Conservation (phyloP, 1,140 invertebrate genomes). For the Heliconius hewitsoni region DNA sequence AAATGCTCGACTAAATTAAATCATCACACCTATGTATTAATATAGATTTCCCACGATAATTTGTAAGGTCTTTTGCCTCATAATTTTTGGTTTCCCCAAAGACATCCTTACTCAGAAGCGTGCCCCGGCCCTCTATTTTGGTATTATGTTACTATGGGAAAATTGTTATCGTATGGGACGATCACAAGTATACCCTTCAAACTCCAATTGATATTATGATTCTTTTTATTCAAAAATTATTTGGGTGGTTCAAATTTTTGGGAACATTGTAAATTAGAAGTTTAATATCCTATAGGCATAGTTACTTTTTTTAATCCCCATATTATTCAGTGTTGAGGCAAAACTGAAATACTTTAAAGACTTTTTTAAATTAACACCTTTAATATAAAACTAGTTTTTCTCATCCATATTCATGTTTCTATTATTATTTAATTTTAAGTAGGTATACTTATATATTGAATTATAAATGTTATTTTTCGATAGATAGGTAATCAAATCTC, state of each 20-base stretch:
- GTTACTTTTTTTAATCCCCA: no score
- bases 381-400: no score
- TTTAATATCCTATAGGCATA: no score
- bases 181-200: conserved; percentile 38
- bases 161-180: conserved; percentile 53
- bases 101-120: conserved; percentile 43
- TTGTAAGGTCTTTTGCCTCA: conserved; percentile 46
- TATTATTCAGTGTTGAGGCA: no score
- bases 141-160: conserved; percentile 69
- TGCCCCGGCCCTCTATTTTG: conserved; percentile 44
- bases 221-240: conserved; percentile 18
- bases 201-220: conserved; percentile 21
- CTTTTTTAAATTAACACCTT: no score
- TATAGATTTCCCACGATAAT: neutral
- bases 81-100: conserved; percentile 51
- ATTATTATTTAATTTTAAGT: no score
- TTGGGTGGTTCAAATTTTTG: neutral
- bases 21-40: neutral
- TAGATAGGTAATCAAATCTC: no score
- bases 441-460: no score
- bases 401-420: no score
- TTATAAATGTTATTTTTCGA: no score
- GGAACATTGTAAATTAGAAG: neutral
- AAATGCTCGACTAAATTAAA: no score
- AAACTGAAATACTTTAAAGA: no score